phyloP scores from a whole-genome alignment of 2,797 vertebrate genomes.

The Uromys caudimaculatus region DNA sequence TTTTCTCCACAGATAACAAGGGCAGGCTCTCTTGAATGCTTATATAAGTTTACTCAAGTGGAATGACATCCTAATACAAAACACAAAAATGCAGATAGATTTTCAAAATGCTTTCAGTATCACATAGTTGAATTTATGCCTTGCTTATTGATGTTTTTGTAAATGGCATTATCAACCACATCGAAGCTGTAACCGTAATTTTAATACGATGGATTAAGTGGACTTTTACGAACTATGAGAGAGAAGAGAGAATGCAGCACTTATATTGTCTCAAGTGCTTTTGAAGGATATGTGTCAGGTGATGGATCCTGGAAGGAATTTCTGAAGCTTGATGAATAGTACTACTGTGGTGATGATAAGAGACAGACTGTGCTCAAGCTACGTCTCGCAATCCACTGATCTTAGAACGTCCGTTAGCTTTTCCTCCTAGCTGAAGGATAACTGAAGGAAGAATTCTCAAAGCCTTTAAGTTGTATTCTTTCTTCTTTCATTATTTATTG shows the following conservation, averaged over 20 bases:
- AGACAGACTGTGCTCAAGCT: background rate
- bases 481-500: background rate
- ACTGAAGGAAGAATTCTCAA: background rate
- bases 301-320: background rate
- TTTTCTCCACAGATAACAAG: slow-evolving; percentile 16
- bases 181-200: slow-evolving; percentile 1
- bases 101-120: slow-evolving; percentile 43
- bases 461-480: slow-evolving; percentile 13
- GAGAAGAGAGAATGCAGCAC: background rate
- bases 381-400: background rate
- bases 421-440: background rate
- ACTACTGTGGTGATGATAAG: background rate
- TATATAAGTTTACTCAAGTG: background rate
- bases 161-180: slow-evolving; percentile 6
- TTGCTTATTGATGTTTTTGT: slow-evolving; percentile 15
- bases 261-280: background rate
- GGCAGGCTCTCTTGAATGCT: background rate
- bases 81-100: background rate
- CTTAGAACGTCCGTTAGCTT: background rate
- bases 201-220: slow-evolving; percentile 15
- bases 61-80: slow-evolving; percentile 20
- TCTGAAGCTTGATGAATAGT: background rate
- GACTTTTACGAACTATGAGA: background rate
- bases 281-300: background rate
- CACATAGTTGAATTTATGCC: slow-evolving; percentile 44